Conservation (phyloP, 2,797 vertebrate species). For the Myotis pilosus region DNA sequence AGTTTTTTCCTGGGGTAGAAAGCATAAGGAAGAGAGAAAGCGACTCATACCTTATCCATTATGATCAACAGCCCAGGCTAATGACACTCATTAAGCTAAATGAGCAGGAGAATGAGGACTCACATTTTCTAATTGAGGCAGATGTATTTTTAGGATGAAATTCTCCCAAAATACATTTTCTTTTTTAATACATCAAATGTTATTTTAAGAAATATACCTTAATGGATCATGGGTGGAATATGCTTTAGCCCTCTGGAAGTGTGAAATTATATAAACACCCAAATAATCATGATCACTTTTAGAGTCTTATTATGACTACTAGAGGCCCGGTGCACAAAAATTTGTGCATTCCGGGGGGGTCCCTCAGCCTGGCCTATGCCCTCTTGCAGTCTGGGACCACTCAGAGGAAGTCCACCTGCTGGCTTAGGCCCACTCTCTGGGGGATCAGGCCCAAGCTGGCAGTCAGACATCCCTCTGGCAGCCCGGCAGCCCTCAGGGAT, state of each 20-base stretch:
- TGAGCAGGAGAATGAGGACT: constrained; percentile 61
- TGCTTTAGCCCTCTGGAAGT: constrained; percentile 30
- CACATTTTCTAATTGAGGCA: constrained; percentile 63
- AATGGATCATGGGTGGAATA: constrained; percentile 37
- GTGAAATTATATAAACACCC: constrained; percentile 36
- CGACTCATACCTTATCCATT: constrained; percentile 50
- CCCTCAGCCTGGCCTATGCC: no score
- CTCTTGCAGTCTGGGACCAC: no score
- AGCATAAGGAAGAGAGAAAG: constrained; percentile 52
- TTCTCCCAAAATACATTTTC: constrained; percentile 66
- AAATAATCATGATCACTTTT: constrained; percentile 49
- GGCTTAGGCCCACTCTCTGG: no score
- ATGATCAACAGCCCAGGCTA: constrained; percentile 70
- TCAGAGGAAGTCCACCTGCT: no score
- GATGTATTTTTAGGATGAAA: constrained; percentile 75
- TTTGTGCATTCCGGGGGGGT: no score
- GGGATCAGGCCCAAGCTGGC: no score
- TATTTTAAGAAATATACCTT: constrained; percentile 64
- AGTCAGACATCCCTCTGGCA: no score
- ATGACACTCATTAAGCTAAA: constrained; percentile 74
- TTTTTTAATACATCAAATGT: constrained; percentile 61
- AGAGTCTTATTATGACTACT: constrained; percentile 48
- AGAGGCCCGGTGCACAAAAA: no score
- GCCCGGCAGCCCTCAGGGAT: no score
- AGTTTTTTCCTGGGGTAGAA: neutral